Evolutionary conservation across 2,113 vertebrate genomes (phyloP).

Genomic region (Chrysemys picta): DNA sequence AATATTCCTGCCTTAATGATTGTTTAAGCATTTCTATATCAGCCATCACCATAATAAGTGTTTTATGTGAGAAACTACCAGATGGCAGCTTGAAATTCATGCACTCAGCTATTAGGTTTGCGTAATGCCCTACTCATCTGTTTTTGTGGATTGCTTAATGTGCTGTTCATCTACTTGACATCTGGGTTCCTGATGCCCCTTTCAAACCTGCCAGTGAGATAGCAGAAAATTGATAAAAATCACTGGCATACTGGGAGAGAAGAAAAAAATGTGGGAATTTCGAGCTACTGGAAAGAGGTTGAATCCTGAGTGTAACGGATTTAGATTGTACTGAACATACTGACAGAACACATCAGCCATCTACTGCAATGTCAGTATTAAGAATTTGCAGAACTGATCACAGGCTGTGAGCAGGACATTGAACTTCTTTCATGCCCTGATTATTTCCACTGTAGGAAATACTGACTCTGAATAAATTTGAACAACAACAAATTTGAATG

Average conservation of each 20-base stretch:
- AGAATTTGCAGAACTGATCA: background rate
- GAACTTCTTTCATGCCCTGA: background rate
- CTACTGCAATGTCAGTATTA: background rate
- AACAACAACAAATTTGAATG: too few species aligned
- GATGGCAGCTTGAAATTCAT: background rate
- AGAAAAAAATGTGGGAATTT: background rate
- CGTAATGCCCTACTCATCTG: background rate
- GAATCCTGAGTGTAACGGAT: background rate
- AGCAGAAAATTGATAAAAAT: background rate
- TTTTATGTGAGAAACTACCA: constrained; percentile 18
- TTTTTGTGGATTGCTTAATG: background rate
- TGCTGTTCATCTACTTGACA: background rate
- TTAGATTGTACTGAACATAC: background rate
- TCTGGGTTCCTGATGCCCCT: background rate
- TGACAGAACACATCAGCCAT: background rate
- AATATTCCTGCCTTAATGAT: background rate
- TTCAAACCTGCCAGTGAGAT: background rate
- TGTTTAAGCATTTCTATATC: background rate
- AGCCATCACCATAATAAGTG: background rate
- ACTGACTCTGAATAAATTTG: background rate
- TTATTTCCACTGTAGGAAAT: background rate
- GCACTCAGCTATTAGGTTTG: background rate
- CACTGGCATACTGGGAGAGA: background rate
- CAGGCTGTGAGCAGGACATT: background rate
- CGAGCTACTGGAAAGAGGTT: background rate